A percentile compares a stretch with the other conserved stretches of the same genome.
These are phyloP conservation scores for Apogon hyalosoma DNA, from an alignment of 2,797 vertebrate species.

Conservation along the genomic window DNA sequence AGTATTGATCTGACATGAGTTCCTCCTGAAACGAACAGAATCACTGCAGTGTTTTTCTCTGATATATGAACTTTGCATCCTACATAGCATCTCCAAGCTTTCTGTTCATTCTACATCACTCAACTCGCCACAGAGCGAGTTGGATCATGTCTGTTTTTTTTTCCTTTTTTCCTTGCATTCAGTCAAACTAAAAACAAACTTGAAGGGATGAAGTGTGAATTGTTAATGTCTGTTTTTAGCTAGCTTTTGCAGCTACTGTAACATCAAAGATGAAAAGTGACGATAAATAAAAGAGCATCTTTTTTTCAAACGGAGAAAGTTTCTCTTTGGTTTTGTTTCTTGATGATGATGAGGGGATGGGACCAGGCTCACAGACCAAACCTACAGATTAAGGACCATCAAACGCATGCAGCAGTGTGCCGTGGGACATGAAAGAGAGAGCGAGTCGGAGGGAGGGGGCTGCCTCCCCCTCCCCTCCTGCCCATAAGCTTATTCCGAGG, in stretches of 20 bases:
- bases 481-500: constrained; percentile 66
- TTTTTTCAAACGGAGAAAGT: constrained; percentile 73
- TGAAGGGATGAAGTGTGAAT: constrained; percentile 65
- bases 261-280: constrained; percentile 94
- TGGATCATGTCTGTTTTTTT: constrained; percentile 39
- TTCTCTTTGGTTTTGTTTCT: constrained; percentile 66
- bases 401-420: constrained; percentile 77
- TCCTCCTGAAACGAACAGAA: constrained; percentile 53
- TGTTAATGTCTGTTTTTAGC: constrained; percentile 86
- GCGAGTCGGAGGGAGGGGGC: constrained; percentile 48
- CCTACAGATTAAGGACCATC: constrained; percentile 65
- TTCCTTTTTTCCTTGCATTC: constrained; percentile 27
- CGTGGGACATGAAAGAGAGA: constrained; percentile 65
- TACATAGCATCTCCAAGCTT: constrained; percentile 41
- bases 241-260: constrained; percentile 87
- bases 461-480: constrained; percentile 59
- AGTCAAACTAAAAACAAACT: constrained; percentile 48
- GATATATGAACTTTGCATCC: constrained; percentile 43
- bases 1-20: constrained; percentile 40
- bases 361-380: constrained; percentile 66
- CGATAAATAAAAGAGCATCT: constrained; percentile 51
- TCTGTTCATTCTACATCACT: constrained; percentile 39
- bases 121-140: constrained; percentile 44
- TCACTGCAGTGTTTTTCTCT: constrained; percentile 37
- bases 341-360: constrained; percentile 58